Percentiles rank a stretch among this genome's conserved stretches.
Evolutionary conservation across 2,113 vertebrate species (phyloP).

Genomic region (Lamprotornis superbus): DNA sequence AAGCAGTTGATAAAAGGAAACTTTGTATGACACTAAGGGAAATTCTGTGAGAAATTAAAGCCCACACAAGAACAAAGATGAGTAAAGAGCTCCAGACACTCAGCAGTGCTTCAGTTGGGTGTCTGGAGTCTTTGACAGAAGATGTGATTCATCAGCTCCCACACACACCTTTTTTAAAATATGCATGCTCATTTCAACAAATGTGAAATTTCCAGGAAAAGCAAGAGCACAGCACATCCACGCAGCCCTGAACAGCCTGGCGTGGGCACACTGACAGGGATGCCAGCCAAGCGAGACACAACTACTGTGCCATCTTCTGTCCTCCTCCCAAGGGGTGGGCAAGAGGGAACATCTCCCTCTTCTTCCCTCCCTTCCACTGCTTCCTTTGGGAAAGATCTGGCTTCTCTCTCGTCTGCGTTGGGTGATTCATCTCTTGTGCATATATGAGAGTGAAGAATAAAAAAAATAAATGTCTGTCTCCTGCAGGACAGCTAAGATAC

Average conservation of each 20-base stretch:
- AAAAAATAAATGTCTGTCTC: rapidly evolving
- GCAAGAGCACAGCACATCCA: background rate
- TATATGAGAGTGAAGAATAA: background rate
- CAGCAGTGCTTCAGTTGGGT: background rate
- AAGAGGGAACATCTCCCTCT: background rate
- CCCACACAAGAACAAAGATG: background rate
- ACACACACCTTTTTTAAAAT: background rate
- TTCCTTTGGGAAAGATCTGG: background rate
- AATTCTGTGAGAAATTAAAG: background rate
- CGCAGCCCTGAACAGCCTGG: background rate
- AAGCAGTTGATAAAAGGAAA: background rate
- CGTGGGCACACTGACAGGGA: rapidly evolving
- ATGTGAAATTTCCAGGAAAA: conserved; percentile 5
- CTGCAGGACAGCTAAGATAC: background rate
- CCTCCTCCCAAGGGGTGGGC: background rate
- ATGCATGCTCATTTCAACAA: conserved; percentile 4
- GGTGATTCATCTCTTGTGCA: background rate
- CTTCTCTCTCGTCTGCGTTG: background rate
- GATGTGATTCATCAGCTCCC: conserved; percentile 12
- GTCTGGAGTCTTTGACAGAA: conserved; percentile 31
- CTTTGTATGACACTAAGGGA: background rate
- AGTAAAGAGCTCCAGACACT: conserved; percentile 4
- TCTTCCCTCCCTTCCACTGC: background rate
- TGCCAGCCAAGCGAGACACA: rapidly evolving
- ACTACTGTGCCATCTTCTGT: rapidly evolving